phyloP scores from a whole-genome alignment of 2,113 vertebrate species.

The Calidris pugnax region DNA sequence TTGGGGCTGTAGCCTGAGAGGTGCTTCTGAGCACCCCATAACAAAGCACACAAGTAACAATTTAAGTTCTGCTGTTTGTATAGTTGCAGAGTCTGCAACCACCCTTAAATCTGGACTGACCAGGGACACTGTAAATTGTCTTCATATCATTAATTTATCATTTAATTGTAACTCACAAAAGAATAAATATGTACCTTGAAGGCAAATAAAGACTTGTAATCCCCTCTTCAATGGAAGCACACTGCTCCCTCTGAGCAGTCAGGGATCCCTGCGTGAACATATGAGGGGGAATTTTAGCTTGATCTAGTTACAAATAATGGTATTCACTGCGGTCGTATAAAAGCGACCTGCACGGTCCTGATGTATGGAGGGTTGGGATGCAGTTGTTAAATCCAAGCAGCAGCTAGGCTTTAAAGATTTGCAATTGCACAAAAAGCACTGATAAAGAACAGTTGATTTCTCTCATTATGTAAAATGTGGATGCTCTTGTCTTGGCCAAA shows the following conservation, averaged over 20 bases:
- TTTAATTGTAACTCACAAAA: neutral
- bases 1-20: neutral
- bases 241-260: neutral
- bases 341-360: constrained; percentile 13
- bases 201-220: neutral
- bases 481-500: constrained; percentile 52
- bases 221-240: neutral
- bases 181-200: neutral
- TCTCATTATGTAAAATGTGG: constrained; percentile 64
- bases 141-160: neutral
- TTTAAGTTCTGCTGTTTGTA: neutral
- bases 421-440: constrained; percentile 54
- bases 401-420: constrained; percentile 58
- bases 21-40: neutral
- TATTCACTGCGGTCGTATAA: neutral
- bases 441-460: constrained; percentile 67
- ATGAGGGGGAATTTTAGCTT: neutral
- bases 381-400: constrained; percentile 54
- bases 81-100: neutral
- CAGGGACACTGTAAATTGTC: neutral
- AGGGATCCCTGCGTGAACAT: neutral
- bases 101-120: neutral
- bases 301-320: neutral
- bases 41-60: neutral
- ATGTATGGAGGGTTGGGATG: constrained; percentile 17